phyloP scores from a whole-genome alignment of 2,797 vertebrate genomes.

The Scolopax rusticola region DNA sequence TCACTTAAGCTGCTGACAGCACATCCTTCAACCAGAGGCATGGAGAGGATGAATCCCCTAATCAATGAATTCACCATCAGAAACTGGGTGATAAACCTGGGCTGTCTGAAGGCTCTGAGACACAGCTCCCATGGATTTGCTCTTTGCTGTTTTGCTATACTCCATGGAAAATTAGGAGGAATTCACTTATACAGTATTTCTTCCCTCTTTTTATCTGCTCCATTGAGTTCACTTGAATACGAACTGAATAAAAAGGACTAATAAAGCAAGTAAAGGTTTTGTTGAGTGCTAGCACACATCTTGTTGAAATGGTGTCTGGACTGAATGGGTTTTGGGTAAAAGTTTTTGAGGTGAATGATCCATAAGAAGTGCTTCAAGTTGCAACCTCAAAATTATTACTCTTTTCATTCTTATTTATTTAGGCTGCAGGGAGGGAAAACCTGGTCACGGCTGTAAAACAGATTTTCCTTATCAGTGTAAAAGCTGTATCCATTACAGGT shows the following conservation, averaged over 20 bases:
- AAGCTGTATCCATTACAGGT: not conserved
- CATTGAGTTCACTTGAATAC: not conserved
- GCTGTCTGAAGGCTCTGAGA: not conserved
- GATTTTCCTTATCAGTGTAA: not conserved
- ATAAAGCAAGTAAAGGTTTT: not conserved
- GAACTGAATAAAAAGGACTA: not conserved
- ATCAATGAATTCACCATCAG: not conserved
- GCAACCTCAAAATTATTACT: not conserved
- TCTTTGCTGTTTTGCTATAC: not conserved
- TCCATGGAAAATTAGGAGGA: not conserved
- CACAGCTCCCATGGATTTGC: not conserved
- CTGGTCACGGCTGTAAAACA: not conserved
- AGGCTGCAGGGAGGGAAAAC: not conserved
- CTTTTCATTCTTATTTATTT: not conserved
- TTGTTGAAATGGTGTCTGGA: not conserved
- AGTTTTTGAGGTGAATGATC: not conserved
- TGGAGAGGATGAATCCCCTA: not conserved
- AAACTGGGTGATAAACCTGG: not conserved
- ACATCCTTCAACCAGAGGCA: slow-evolving; percentile 13
- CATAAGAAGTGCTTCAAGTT: not conserved
- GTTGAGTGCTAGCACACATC: not conserved
- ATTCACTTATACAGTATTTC: not conserved
- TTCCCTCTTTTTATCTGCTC: not conserved
- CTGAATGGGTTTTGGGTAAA: not conserved
- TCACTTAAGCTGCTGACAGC: not conserved